Base-by-base conservation (phyloP, 2,888 invertebrate genomes). In the Oeneis ivallda region DNA sequence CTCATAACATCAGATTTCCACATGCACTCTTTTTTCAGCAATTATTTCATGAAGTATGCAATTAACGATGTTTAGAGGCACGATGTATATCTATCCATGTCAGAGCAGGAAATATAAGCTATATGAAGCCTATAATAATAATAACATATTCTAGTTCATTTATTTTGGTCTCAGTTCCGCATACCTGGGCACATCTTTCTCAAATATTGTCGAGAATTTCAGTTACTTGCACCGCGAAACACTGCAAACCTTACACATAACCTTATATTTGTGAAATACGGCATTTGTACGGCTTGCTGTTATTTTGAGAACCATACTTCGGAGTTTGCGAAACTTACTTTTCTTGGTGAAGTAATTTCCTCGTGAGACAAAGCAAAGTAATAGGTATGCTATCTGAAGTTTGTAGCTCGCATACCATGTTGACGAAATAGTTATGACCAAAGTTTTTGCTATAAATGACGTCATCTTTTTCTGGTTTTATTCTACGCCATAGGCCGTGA, bases 321-420 rank as follows among this genome's bases (percentile, higher is more conserved):
- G 15, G 19, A 61, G 41, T 52, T 41, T 43, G 52, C n/a, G 52
- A 19, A 61, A 61, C 52, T 52, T 52, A 52, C 61, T 50, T 50
- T 50, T 39, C 60, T 45, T 39, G 26, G 50, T 52, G 52, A 50
- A 61, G 61, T 52, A 19, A 53, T 61, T 61, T 61, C 15, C 43
- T 41, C 61, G 43, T 32, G 61, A 61, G 52, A 61, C 52, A 52
- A 61, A 15, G 52, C 61, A 60, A 60, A 50, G 39, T 60, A 60
- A 60, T 60, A 47, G 47, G 47, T 9, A 39, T 60, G 60, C 60
- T 37, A 50, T 49, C 19, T 8, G 13, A 37, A 60, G 60, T 50
- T 60, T 37, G 13, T 39, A 50, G 17, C 8, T 49, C 34, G 15
- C 41, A 57, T 26, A 26, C 6, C 17, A 57, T 57, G 43, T 47